These are phyloP conservation scores for Torymus auratus DNA, from an alignment of 2,888 invertebrate species.

Conservation along the genomic window DNA sequence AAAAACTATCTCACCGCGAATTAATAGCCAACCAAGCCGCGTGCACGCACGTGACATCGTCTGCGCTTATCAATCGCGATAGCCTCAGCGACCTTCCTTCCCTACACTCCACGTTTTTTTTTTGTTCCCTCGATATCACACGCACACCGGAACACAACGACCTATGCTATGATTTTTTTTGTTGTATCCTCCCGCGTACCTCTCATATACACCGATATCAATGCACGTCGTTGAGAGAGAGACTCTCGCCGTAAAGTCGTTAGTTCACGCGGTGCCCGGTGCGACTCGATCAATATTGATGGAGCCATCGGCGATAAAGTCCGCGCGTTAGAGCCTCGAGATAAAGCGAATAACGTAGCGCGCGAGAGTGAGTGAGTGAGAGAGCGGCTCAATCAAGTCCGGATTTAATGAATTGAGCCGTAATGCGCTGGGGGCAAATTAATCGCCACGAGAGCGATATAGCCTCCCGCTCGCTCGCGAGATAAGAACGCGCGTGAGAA, in stretches of 20 bases:
- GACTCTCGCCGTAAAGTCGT: conserved; percentile 33
- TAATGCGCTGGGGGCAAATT: too few relatives aligned
- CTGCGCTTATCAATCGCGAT: conserved; percentile 29
- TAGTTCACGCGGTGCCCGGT: conserved; percentile 10
- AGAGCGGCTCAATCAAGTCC: too few relatives aligned
- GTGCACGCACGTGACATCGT: background rate
- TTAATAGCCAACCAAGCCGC: conserved; percentile 28
- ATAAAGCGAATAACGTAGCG: conserved; percentile 6
- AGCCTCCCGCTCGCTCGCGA: too few relatives aligned
- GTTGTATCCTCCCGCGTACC: background rate
- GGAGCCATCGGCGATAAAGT: conserved; percentile 44
- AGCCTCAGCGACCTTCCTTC: conserved; percentile 23
- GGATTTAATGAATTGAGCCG: too few relatives aligned
- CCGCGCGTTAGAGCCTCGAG: conserved; percentile 5
- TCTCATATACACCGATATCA: background rate
- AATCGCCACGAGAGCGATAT: too few relatives aligned
- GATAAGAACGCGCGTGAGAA: too few relatives aligned
- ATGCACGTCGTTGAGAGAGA: conserved; percentile 2
- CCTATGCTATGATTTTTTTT: conserved; percentile 15
- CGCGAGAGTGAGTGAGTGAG: too few relatives aligned
- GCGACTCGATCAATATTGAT: conserved; percentile 45
- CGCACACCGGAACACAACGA: background rate
- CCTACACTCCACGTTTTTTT: background rate
- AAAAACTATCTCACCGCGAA: background rate
- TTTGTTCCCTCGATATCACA: background rate